Base-by-base conservation (phyloP, 2,797 vertebrate genomes). In the Halcyon smyrnensis region DNA sequence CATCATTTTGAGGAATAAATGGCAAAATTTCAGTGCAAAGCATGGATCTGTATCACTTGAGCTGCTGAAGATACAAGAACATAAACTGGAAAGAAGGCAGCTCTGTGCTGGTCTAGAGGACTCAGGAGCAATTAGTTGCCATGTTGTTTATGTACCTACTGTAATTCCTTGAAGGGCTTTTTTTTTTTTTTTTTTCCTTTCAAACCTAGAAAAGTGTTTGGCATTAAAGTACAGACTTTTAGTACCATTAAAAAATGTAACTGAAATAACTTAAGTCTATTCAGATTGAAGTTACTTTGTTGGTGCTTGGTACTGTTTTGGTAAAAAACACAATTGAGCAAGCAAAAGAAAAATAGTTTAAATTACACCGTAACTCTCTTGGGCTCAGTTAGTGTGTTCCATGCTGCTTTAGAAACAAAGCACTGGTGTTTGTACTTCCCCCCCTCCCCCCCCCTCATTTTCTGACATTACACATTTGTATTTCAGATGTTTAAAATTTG, bases 401-500 rank as follows among this genome's bases (percentile, higher is more conserved):
- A 15, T 69, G 50, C 20, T 65, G 32, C 84, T 89, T 96, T 69
- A 84, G 81, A 88, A 93, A 80, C 48, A 96, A 94, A 93, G 56
- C 39, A 27, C 5, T 64, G 53, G 30, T 46, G 21, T 91, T 65
- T 68, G 12, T 46, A 90, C 9, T 36, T 36, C 8, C 36, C 36
- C 36, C 36, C 36, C 36, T 8, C 8, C 36, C 36, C 14, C 37
- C 37, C 37, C 37, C 37, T 12, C 12, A 39, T 71, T 79, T 85
- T 80, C 59, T 90, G 34, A 60, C 36, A 30, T 91, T 67, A 68
- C 56, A 79, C 57, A 62, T 84, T 94, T 75, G 24, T 93, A 59
- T 62, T 90, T 95, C 78, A 87, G 37, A 64, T 70, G 51, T 68
- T 70, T 93, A 64, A 87, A 93, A 73, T 82, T 68, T 77, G 64